Conservation (phyloP, 2,113 vertebrate genomes). For the Oriolus oriolus region DNA sequence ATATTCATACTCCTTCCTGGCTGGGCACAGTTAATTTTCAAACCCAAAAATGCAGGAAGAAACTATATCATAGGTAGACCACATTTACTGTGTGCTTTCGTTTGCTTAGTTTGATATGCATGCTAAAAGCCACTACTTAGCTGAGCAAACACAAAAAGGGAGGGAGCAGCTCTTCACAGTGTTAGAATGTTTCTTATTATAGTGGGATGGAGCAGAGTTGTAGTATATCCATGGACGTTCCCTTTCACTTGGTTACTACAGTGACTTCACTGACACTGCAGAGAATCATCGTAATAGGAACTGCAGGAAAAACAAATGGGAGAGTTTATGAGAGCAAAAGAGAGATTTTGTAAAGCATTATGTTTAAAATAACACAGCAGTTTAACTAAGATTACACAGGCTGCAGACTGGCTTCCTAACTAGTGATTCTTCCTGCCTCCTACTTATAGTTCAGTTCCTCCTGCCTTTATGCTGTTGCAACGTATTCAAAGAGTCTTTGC, state of each 20-base stretch:
- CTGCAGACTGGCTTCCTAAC: not conserved
- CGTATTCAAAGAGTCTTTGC: not conserved
- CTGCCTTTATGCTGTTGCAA: not conserved
- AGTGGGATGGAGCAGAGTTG: not conserved
- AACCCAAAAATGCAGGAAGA: constrained; percentile 27
- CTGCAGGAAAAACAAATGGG: not conserved
- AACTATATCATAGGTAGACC: not conserved
- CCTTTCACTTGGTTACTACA: not conserved
- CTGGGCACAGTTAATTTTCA: constrained; percentile 18
- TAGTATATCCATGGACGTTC: not conserved
- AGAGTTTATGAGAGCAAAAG: not conserved
- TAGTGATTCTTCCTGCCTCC: not conserved
- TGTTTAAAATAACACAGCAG: not conserved
- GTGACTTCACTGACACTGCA: not conserved
- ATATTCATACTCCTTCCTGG: not conserved
- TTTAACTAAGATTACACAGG: not conserved
- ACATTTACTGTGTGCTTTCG: not conserved
- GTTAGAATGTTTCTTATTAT: not conserved
- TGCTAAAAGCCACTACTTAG: not conserved
- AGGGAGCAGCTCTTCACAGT: not conserved
- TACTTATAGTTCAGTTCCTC: not conserved
- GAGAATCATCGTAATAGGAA: not conserved
- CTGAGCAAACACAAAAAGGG: not conserved
- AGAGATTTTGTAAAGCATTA: not conserved
- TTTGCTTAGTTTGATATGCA: not conserved